Base-by-base conservation (phyloP, 2,113 vertebrate genomes). In the Garra rufa region DNA sequence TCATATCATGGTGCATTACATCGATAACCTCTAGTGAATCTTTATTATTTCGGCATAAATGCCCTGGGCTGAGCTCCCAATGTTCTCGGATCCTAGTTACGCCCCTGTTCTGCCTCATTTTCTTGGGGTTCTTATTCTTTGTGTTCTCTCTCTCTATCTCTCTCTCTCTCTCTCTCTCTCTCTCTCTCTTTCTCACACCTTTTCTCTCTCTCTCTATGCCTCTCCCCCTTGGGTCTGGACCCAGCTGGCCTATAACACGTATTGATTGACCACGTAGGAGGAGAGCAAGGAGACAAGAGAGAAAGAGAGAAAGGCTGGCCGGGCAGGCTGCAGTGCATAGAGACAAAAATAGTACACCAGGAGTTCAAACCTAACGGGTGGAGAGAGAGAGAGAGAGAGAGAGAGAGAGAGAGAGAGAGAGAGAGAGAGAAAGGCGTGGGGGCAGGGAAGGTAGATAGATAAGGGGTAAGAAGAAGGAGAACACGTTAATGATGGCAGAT, bases 221-320 rank as follows among this genome's bases (percentile, higher is more conserved):
- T 82, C 87, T 85, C 88, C 89, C 92, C 90, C 89, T 52, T 81
- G 86, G 85, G 86, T 80, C 48, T 84, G 83, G 89, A 89, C 92
- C 93, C 94, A 93, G 93, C 90, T 93, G 92, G 88, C 88, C 69
- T 82, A 91, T 89, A 93, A 93, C 90, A 92, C 85, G 78, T 89
- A 94, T 93, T 91, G 91, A 94, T 94, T 92, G 91, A 89, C 90
- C 87, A 84, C 34, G 89, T 85, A 87, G 86, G 82, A 81, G 80
- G 69, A 88, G 48, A 85, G 69, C 77, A 69, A 76, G 52, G 14
- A 44, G 38, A 57, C 38, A 77, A 82, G 28, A 50, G 61, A 71
- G 17, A 63, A 59, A 61, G 15, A 82, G 63, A 63, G 34, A 61
- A 50, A 52, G 55, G 67, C 17, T 77, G 63, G 81, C 74, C 74